Conservation (phyloP, 2,113 vertebrate genomes). For the Plecturocebus donacophilus region DNA sequence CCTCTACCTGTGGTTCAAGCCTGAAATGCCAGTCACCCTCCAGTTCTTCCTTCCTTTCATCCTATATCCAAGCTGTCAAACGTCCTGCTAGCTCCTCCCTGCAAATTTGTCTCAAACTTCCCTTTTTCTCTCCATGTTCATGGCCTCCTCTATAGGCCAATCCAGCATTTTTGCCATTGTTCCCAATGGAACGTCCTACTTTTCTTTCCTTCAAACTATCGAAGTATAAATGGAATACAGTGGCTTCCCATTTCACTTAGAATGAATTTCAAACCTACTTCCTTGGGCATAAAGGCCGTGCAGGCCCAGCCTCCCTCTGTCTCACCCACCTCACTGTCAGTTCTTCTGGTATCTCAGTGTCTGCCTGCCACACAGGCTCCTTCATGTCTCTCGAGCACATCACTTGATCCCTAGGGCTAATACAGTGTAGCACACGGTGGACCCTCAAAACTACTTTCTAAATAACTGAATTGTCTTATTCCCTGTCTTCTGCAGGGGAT, state of each 20-base stretch:
- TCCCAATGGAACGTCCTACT: neutral
- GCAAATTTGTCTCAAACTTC: accelerated
- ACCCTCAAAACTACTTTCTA: neutral
- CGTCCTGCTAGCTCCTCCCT: neutral
- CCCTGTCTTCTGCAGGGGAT: neutral
- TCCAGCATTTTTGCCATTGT: neutral
- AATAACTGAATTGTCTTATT: neutral
- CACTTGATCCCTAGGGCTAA: neutral
- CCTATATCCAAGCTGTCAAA: neutral
- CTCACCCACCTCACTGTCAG: no score
- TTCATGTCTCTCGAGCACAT: neutral
- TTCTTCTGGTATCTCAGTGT: neutral
- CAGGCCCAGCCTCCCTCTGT: accelerated
- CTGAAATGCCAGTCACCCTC: neutral
- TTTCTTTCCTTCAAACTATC: neutral
- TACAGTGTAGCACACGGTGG: neutral
- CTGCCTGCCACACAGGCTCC: no score
- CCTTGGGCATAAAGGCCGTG: neutral
- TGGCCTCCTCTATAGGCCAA: neutral
- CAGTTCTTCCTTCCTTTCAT: neutral
- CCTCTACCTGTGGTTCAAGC: neutral
- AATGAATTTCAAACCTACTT: neutral
- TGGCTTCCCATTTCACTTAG: neutral
- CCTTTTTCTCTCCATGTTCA: neutral
- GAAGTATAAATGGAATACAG: neutral